Base-by-base conservation (phyloP, 2,888 invertebrate species). In the Dryobota labecula region DNA sequence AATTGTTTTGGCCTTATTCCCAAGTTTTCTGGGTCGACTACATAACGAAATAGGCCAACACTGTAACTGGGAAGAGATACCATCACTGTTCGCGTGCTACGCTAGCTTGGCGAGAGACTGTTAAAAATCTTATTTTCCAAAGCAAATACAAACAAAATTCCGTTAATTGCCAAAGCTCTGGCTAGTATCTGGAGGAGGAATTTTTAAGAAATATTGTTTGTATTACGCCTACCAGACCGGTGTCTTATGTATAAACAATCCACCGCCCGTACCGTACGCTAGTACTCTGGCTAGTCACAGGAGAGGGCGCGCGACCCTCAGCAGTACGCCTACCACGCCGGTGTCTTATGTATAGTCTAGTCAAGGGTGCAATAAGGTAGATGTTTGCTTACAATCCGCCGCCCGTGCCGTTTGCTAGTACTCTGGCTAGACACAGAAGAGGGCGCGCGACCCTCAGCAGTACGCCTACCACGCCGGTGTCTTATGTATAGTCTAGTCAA, bases 401-500 rank as follows among this genome's bases (percentile, higher is more conserved):
- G 86, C 94, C 95, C 95, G 95, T 96, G 85, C 94, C 95, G 93
- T 93, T 88, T 71, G 93, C 93, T 83, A 94, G 90, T 71, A 90
- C 90, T 90, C 95, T 92, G 89, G 93, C 94, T 95, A 95, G 95
- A 95, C 95, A 95, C 93, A 95, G 95, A 89, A 95, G 92, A 83
- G 95, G 95, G 63, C 94, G 93, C 85, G 92, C 91, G 78, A 95
- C 89, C 80, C 93, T 89, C 86, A 92, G 90, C 86, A 95, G 90
- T 76, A 89, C 95, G 83, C 95, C 95, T 94, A 95, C 89, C 90
- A 95, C 92, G 84, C 95, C 95, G 80, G 93, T 93, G 81, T 66
- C 36, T n/a, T 33, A n/a, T 27, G 27, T 27, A 36, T 36, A 43
- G 33, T 43, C 15, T 57, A 70, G 51, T 47, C 15, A 15, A 62